Conservation (phyloP, 2,797 vertebrate species). For the Enteromius argenteus region DNA sequence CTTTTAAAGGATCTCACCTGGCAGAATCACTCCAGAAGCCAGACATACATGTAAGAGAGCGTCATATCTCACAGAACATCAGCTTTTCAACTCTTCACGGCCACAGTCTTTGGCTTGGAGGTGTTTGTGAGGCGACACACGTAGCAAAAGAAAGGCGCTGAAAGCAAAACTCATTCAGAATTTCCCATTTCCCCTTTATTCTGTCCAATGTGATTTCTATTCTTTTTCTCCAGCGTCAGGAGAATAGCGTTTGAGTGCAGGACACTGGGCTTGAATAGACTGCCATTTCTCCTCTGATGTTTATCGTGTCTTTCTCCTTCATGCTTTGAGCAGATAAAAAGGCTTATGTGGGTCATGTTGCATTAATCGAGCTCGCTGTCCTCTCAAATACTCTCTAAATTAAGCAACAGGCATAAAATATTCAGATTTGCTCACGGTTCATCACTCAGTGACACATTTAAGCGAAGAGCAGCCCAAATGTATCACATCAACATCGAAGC, state of each 20-base stretch:
- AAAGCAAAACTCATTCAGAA: constrained; percentile 70
- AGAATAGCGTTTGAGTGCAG: constrained; percentile 68
- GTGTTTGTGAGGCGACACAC: constrained; percentile 58
- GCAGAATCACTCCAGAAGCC: constrained; percentile 21
- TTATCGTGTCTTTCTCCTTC: constrained; percentile 64
- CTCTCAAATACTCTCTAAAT: constrained; percentile 71
- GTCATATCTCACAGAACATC: constrained; percentile 35
- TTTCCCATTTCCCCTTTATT: constrained; percentile 53
- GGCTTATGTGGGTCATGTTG: constrained; percentile 78
- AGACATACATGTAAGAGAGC: constrained; percentile 1
- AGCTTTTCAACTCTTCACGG: constrained; percentile 21
- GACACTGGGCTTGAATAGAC: constrained; percentile 65
- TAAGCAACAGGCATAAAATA: constrained; percentile 68
- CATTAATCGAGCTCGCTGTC: constrained; percentile 70
- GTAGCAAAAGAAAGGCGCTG: constrained; percentile 57
- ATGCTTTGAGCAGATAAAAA: constrained; percentile 68
- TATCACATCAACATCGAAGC: constrained; percentile 15
- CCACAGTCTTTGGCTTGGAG: not conserved
- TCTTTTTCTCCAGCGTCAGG: constrained; percentile 55
- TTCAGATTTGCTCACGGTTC: constrained; percentile 69
- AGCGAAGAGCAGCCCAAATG: constrained; percentile 47
- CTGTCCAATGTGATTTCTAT: constrained; percentile 41
- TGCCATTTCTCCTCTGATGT: constrained; percentile 70
- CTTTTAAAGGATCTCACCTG: constrained; percentile 46
- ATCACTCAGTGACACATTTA: constrained; percentile 66